phyloP scores from a whole-genome alignment of 2,797 vertebrate species.

The Lacerta agilis region DNA sequence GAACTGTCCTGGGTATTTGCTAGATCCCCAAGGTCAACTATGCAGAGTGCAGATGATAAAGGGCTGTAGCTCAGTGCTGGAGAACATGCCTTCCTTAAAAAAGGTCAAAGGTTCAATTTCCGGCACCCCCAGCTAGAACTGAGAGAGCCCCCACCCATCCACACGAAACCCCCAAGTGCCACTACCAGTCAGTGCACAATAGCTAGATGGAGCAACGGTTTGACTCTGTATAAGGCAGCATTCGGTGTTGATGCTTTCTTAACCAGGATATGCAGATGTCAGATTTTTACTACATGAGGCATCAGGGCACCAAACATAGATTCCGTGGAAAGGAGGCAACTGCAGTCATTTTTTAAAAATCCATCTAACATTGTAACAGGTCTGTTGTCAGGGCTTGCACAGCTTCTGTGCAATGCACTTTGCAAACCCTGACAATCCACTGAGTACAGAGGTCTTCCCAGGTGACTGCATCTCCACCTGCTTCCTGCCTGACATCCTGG shows the following conservation, averaged over 20 bases:
- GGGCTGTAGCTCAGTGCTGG: too few relatives aligned
- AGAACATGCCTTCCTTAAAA: too few relatives aligned
- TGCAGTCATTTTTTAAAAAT: neutral
- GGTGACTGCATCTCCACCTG: too few relatives aligned
- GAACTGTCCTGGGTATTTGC: constrained; percentile 20
- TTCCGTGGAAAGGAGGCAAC: neutral
- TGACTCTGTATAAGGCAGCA: too few relatives aligned
- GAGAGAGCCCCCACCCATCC: too few relatives aligned
- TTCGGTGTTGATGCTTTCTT: neutral
- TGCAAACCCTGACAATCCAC: neutral
- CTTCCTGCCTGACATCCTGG: neutral
- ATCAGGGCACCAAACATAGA: neutral
- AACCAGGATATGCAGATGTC: constrained; percentile 32
- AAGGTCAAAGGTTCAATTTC: too few relatives aligned
- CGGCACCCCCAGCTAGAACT: too few relatives aligned
- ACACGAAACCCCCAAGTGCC: too few relatives aligned
- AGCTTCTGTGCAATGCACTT: neutral
- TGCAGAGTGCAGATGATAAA: neutral
- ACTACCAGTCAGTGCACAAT: too few relatives aligned
- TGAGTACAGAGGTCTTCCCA: too few relatives aligned
- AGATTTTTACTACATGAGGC: neutral
- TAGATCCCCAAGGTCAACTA: constrained; percentile 51
- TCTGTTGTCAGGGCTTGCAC: too few relatives aligned
- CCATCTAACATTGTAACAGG: neutral
- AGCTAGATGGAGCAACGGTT: too few relatives aligned